phyloP scores from a whole-genome alignment of 2,113 vertebrate genomes.

The Nibea coibor region DNA sequence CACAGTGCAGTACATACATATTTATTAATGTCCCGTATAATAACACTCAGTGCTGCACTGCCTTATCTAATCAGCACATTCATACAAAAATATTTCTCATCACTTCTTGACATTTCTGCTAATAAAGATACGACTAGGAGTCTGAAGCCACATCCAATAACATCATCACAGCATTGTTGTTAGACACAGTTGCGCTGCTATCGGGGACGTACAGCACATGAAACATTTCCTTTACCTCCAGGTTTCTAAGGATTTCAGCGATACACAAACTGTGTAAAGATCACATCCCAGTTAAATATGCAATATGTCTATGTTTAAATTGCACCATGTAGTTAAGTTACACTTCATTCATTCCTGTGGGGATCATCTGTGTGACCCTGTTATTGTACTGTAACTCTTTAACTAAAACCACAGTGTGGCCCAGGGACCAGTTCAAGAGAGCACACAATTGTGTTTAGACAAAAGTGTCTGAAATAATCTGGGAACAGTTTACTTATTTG shows the following conservation, averaged over 20 bases:
- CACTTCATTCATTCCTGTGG: constrained; percentile 2
- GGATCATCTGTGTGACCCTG: background rate
- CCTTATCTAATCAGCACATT: background rate
- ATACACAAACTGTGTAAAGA: no score
- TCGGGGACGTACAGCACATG: background rate
- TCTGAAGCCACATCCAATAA: background rate
- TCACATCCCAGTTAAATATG: no score
- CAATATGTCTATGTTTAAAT: background rate
- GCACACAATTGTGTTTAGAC: no score
- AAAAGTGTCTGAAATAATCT: background rate
- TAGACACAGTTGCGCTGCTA: background rate
- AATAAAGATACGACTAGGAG: background rate
- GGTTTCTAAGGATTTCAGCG: no score
- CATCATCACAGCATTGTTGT: background rate
- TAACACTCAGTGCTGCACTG: background rate
- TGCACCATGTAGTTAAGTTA: background rate
- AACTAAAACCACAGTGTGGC: background rate
- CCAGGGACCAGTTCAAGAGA: constrained; percentile 1
- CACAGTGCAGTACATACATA: background rate
- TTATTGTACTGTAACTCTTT: background rate
- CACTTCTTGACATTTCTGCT: background rate
- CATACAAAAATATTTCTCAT: background rate
- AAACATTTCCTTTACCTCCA: no score
- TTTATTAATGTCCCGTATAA: background rate
- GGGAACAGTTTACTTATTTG: background rate